phyloP scores from a whole-genome alignment of 2,888 invertebrate species.

The Mamestra brassicae region DNA sequence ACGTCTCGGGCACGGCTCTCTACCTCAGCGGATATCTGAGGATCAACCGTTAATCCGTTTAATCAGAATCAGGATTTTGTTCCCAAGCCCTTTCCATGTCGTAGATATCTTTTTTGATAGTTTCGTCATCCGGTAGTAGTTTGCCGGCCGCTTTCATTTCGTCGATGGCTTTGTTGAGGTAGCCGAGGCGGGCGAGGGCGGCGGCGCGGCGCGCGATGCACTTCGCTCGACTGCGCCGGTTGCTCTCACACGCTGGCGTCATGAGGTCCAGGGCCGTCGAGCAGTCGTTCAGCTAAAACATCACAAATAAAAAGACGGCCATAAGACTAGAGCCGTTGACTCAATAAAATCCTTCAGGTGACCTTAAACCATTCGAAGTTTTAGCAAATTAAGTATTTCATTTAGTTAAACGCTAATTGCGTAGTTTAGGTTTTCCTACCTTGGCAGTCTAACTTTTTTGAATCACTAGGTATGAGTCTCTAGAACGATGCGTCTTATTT shows the following conservation, averaged over 20 bases:
- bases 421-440: too few species aligned
- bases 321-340: too few species aligned
- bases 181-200: conserved; percentile 93
- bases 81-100: conserved; percentile 95
- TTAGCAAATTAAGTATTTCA: too few species aligned
- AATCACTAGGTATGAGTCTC: too few species aligned
- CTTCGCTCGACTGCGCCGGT: conserved; percentile 93
- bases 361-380: too few species aligned
- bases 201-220: conserved; percentile 94
- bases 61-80: conserved; percentile 93
- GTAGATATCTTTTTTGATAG: conserved; percentile 91
- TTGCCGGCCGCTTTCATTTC: conserved; percentile 94
- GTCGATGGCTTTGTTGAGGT: conserved; percentile 93
- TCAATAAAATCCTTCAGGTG: neutral
- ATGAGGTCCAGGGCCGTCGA: conserved; percentile 94
- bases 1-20: too few species aligned
- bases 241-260: conserved; percentile 93
- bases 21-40: too few species aligned
- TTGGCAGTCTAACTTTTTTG: too few species aligned
- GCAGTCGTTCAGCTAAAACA: conserved; percentile 88
- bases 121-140: conserved; percentile 92
- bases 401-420: too few species aligned
- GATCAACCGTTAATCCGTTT: conserved; percentile 25
- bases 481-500: too few species aligned
- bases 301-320: too few species aligned